Evolutionary conservation across 2,113 vertebrate species (phyloP).

Genomic region (Bothrops jararaca): DNA sequence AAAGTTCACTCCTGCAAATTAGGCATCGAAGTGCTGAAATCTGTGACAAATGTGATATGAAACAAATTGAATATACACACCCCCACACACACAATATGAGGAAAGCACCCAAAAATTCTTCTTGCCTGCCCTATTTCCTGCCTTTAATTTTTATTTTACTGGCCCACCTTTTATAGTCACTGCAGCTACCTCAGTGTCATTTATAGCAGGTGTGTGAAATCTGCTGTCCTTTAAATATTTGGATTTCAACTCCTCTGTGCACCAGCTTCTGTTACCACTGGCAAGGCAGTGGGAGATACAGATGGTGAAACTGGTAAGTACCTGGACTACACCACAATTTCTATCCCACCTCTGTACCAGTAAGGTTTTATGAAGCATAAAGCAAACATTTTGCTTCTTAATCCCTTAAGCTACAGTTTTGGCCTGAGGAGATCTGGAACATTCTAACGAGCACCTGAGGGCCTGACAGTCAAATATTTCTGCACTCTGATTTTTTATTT

Average conservation of each 20-base stretch:
- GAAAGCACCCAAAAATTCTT: neutral
- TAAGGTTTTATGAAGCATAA: neutral
- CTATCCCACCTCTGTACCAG: neutral
- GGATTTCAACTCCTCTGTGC: neutral
- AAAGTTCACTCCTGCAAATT: neutral
- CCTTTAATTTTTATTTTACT: neutral
- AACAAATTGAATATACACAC: neutral
- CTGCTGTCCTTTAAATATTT: neutral
- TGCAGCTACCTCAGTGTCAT: neutral
- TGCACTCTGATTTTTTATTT: neutral
- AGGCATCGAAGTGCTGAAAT: neutral
- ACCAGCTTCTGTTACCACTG: neutral
- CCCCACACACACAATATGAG: neutral
- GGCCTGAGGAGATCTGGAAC: neutral
- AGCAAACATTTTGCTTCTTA: neutral
- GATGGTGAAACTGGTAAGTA: neutral
- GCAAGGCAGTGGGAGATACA: neutral
- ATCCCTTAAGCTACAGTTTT: neutral
- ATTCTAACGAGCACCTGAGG: neutral
- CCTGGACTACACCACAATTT: neutral
- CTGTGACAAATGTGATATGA: neutral
- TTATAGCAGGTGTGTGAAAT: neutral
- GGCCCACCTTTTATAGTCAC: neutral
- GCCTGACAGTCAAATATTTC: neutral
- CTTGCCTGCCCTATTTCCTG: neutral